Base-by-base conservation (phyloP, 2,113 vertebrate species). In the Epinephelus moara region DNA sequence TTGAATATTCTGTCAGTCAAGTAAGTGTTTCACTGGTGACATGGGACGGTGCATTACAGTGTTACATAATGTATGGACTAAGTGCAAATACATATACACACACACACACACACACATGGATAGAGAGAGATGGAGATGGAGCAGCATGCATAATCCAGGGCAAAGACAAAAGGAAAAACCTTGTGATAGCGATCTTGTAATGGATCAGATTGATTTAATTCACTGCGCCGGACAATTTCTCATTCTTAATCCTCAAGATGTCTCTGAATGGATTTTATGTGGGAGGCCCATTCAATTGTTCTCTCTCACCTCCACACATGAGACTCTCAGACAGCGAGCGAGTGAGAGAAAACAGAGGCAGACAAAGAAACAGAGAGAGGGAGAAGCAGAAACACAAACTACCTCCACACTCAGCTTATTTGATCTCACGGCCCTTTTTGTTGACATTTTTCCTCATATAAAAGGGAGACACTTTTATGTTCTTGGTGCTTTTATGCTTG, bases 161-260 rank as follows among this genome's bases (percentile, higher is more conserved):
- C 79, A 78, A 59, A 91, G 87, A 91, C 84, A 90, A 84, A 84
- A 85, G 78, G 85, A 70, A 76, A 85, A 85, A 88, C 68, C 89
- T 78, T 68, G 70, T 84, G 93, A 91, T 88, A 75, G 81, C 6
- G 71, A 93, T 92, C 91, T 90, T 85, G 90, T 91, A 93, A 93
- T 85, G 87, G 91, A 93, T 88, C 87, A 86, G 82, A 93, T 88
- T 90, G 91, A 93, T 93, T 89, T 78, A 88, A 91, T 93, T 92
- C 86, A 82, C 30, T 55, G 85, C 66, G 13, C 84, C 6, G 81
- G 90, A 90, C 89, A 81, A 85, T 87, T 91, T 86, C 88, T 93
- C 85, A 86, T 94, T 91, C 88, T 87, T 87, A 93, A 89, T 93
- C 85, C 90, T 91, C 81, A 61, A 91, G 87, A 89, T 82, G 89